Conservation (phyloP, 2,888 invertebrate species). For the Campoletis raptor region DNA sequence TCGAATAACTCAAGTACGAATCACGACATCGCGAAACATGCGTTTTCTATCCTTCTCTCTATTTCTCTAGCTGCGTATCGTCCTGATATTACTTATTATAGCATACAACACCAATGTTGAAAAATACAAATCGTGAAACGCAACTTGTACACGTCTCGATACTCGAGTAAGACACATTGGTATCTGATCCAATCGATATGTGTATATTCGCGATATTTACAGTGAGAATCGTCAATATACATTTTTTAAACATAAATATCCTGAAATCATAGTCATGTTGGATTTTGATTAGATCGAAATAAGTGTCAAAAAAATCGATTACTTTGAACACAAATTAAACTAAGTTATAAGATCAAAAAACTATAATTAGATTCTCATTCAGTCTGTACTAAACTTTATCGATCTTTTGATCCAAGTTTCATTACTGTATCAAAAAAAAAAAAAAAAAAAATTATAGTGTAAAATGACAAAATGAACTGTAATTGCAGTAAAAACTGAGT, state of each 20-base stretch:
- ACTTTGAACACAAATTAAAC: not conserved
- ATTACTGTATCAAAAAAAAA: not conserved
- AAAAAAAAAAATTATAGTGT: too few species aligned
- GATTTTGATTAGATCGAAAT: too few species aligned
- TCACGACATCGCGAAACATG: conserved; percentile 68
- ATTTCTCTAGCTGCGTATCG: conserved; percentile 35
- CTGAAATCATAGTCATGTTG: too few species aligned
- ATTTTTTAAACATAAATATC: too few species aligned
- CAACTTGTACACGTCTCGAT: conserved; percentile 4
- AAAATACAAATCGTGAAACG: conserved; percentile 32
- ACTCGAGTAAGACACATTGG: conserved; percentile 48
- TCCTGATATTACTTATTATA: conserved; percentile 41
- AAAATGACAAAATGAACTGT: not conserved
- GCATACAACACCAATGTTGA: conserved; percentile 22
- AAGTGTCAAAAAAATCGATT: not conserved
- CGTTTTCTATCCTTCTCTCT: conserved; percentile 56
- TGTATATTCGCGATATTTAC: not conserved
- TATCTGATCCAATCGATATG: conserved; percentile 33
- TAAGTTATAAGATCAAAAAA: not conserved
- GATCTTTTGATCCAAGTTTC: not conserved
- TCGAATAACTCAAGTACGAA: conserved; percentile 71
- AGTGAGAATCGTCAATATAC: not conserved
- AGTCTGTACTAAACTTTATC: not conserved
- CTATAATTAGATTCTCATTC: too few species aligned
- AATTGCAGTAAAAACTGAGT: not conserved